phyloP scores from a whole-genome alignment of 2,888 invertebrate genomes.

The Caenorhabditis japonica region DNA sequence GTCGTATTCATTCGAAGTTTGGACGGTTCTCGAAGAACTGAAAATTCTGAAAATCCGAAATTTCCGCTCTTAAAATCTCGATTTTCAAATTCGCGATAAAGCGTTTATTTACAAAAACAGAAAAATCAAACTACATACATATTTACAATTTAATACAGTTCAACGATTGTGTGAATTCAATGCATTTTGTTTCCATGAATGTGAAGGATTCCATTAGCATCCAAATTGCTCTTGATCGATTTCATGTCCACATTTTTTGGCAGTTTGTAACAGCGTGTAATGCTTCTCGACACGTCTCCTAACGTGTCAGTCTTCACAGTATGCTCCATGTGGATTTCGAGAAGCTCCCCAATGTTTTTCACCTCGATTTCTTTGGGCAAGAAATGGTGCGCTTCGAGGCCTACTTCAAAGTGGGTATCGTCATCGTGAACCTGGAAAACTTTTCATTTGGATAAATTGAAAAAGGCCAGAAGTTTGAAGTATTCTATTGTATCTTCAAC shows the following conservation, averaged over 20 bases:
- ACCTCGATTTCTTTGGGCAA: conserved; percentile 72
- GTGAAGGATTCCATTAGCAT: conserved; percentile 48
- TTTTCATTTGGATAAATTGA: too few relatives aligned
- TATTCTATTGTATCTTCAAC: too few relatives aligned
- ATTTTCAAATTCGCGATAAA: too few relatives aligned
- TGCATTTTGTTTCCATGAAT: conserved; percentile 47
- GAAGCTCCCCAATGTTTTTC: conserved; percentile 49
- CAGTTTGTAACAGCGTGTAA: conserved; percentile 54
- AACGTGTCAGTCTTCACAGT: conserved; percentile 32
- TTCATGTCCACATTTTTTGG: conserved; percentile 54
- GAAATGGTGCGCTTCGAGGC: conserved; percentile 71
- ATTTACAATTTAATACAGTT: too few relatives aligned
- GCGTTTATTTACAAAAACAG: too few relatives aligned
- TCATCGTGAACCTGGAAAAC: conserved; percentile 69
- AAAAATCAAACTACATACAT: too few relatives aligned
- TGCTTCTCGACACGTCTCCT: conserved; percentile 44
- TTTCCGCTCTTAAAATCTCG: too few relatives aligned
- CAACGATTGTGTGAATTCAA: too few relatives aligned
- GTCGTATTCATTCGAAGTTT: too few relatives aligned
- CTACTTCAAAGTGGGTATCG: conserved; percentile 69
- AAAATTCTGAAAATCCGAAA: too few relatives aligned
- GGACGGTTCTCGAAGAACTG: too few relatives aligned
- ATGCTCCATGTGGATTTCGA: conserved; percentile 57
- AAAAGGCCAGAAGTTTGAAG: too few relatives aligned
- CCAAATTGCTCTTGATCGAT: conserved; percentile 56